These are phyloP conservation scores for Belonocnema kinseyi DNA, from an alignment of 1,140 invertebrate species.

Conservation along the genomic window DNA sequence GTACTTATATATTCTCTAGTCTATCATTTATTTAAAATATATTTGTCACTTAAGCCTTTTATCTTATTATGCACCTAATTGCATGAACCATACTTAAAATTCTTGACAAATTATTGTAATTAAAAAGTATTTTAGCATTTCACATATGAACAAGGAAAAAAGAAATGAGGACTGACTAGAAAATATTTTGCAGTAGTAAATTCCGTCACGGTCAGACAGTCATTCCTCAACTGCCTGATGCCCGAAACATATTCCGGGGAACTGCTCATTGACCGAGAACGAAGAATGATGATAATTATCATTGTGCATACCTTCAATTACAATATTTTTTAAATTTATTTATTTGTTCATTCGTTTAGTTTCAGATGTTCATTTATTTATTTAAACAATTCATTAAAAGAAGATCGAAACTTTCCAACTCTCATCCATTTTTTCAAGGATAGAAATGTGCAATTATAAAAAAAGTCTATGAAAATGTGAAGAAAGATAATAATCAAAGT, in stretches of 20 bases:
- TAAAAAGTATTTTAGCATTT: background rate
- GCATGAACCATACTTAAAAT: no score
- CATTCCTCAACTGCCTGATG: conserved; percentile 12
- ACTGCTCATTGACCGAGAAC: background rate
- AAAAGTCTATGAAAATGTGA: background rate
- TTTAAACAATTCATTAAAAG: no score
- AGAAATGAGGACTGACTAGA: background rate
- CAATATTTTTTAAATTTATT: background rate
- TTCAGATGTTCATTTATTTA: no score
- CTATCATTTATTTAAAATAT: no score
- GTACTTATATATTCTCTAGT: no score
- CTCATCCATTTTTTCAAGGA: background rate
- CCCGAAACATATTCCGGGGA: conserved; percentile 4
- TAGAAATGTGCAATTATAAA: background rate
- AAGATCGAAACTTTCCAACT: background rate
- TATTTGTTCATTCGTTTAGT: background rate
- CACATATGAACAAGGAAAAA: background rate
- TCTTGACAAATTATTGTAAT: no score
- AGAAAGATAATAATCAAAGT: background rate
- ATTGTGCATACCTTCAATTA: background rate
- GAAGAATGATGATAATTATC: conserved; percentile 5
- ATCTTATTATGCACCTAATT: no score
- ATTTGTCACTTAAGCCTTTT: no score
- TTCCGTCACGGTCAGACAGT: conserved; percentile 12
- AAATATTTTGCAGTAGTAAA: conserved; percentile 21